Evolutionary conservation across 2,888 invertebrate species (phyloP).

Genomic region (Dione vanillae): DNA sequence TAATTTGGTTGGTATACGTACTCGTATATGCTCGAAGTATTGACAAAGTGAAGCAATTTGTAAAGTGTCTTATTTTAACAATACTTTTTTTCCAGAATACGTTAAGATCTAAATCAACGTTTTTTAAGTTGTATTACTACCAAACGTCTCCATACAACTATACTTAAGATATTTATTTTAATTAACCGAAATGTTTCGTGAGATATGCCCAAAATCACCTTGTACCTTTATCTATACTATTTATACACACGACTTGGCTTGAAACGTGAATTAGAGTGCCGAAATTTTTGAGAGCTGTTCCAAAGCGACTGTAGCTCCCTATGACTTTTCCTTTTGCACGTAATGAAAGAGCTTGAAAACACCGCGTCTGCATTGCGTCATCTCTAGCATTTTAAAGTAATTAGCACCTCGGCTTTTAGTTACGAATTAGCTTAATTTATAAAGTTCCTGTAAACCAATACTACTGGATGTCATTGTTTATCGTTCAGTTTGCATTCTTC

Average conservation of each 20-base stretch:
- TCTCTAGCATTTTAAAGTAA: conserved; percentile 35
- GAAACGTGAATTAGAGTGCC: conserved; percentile 30
- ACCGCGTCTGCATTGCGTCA: conserved; percentile 39
- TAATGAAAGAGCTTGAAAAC: conserved; percentile 39
- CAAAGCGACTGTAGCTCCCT: conserved; percentile 30
- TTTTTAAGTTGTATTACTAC: too few species aligned
- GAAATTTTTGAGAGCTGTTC: conserved; percentile 31
- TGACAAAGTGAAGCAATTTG: conserved; percentile 15
- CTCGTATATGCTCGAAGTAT: conserved; percentile 23
- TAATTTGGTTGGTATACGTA: too few species aligned
- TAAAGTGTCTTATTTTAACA: conserved; percentile 18
- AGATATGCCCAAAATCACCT: conserved; percentile 10
- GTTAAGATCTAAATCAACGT: too few species aligned
- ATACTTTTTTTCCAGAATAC: background rate
- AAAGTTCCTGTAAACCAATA: conserved; percentile 22
- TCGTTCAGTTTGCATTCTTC: conserved; percentile 6
- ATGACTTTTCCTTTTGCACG: conserved; percentile 38
- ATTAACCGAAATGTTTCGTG: too few species aligned
- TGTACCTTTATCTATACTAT: conserved; percentile 14
- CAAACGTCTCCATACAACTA: too few species aligned
- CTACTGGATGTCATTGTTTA: background rate
- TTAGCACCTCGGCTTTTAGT: conserved; percentile 34
- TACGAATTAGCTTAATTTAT: conserved; percentile 32
- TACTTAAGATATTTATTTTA: too few species aligned
- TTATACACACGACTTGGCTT: conserved; percentile 21